These are phyloP conservation scores for Drosophila arizonae DNA, from an alignment of 1,140 invertebrate species.

Conservation along the genomic window DNA sequence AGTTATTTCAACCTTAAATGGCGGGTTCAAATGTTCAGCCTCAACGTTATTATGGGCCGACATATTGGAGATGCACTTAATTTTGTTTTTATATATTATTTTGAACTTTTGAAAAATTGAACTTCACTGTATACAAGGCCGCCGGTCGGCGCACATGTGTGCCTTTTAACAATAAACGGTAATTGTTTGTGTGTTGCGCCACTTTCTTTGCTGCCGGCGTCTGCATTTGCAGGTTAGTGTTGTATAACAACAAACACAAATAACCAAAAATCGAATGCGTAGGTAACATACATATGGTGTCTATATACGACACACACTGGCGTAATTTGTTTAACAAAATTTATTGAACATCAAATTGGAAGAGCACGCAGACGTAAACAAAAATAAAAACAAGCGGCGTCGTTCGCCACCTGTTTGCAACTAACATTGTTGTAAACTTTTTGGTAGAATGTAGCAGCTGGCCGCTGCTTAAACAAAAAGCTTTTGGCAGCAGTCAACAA, in stretches of 20 bases:
- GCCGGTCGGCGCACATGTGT: conserved; percentile 8
- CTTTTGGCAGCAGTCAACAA: conserved; percentile 19
- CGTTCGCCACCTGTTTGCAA: conserved; percentile 29
- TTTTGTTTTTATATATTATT: conserved; percentile 3
- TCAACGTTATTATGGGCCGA: conserved; percentile 36
- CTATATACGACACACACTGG: background rate
- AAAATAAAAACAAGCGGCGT: conserved; percentile 3
- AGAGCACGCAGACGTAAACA: background rate
- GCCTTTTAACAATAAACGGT: conserved; percentile 19
- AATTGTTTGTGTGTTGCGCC: conserved; percentile 9
- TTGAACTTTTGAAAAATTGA: conserved; percentile 25
- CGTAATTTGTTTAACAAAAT: conserved; percentile 35
- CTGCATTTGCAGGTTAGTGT: conserved; percentile 43
- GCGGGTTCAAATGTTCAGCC: conserved; percentile 56
- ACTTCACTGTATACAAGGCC: conserved; percentile 44
- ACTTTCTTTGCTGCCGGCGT: conserved; percentile 33
- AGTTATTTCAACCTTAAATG: conserved; percentile 57
- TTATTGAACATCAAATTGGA: conserved; percentile 16
- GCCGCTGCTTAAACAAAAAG: background rate
- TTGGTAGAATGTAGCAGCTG: conserved; percentile 25
- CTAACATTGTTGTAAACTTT: conserved; percentile 9
- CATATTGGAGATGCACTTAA: conserved; percentile 43
- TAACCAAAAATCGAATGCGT: conserved; percentile 21
- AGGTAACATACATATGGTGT: conserved; percentile 5
- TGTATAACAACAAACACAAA: conserved; percentile 40